Evolutionary conservation across 2,888 invertebrate species (phyloP).

Genomic region (Globia sparganii): DNA sequence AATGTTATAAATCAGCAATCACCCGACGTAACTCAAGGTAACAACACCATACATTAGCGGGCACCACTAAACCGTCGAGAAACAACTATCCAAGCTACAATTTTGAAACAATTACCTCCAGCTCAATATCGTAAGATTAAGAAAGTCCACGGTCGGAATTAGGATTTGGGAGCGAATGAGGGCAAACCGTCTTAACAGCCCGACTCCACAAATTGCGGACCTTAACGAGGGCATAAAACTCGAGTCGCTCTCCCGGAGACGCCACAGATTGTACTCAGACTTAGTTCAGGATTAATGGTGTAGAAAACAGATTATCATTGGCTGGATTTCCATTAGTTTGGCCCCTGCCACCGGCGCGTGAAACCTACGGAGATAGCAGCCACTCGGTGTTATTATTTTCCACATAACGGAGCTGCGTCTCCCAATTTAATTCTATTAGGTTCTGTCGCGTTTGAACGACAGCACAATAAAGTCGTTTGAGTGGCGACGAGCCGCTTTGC

Average conservation of each 20-base stretch:
- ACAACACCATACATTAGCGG: slow-evolving; percentile 57
- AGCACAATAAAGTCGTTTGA: slow-evolving; percentile 88
- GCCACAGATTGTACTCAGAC: slow-evolving; percentile 90
- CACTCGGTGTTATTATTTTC: slow-evolving; percentile 90
- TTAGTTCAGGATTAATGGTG: slow-evolving; percentile 91
- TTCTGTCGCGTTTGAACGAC: slow-evolving; percentile 89
- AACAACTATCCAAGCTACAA: slow-evolving; percentile 82
- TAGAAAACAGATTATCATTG: slow-evolving; percentile 91
- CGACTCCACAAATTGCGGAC: slow-evolving; percentile 90
- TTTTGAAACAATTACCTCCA: slow-evolving; percentile 90
- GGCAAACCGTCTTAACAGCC: slow-evolving; percentile 87
- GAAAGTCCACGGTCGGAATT: slow-evolving; percentile 89
- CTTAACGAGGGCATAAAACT: slow-evolving; percentile 90
- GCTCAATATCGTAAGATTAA: slow-evolving; percentile 90
- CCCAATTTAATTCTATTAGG: slow-evolving; percentile 90
- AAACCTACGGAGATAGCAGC: slow-evolving; percentile 87
- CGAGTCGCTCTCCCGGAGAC: slow-evolving; percentile 86
- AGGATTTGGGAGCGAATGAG: slow-evolving; percentile 87
- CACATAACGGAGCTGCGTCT: slow-evolving; percentile 88
- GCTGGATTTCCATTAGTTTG: slow-evolving; percentile 89
- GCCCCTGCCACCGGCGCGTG: slow-evolving; percentile 90
- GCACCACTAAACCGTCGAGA: slow-evolving; percentile 56
- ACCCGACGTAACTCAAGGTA: slow-evolving; percentile 51
- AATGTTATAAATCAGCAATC: slow-evolving; percentile 43
- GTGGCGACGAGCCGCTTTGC: slow-evolving; percentile 74